Evolutionary conservation across 2,113 vertebrate genomes (phyloP).

Genomic region (Sterna hirundo): DNA sequence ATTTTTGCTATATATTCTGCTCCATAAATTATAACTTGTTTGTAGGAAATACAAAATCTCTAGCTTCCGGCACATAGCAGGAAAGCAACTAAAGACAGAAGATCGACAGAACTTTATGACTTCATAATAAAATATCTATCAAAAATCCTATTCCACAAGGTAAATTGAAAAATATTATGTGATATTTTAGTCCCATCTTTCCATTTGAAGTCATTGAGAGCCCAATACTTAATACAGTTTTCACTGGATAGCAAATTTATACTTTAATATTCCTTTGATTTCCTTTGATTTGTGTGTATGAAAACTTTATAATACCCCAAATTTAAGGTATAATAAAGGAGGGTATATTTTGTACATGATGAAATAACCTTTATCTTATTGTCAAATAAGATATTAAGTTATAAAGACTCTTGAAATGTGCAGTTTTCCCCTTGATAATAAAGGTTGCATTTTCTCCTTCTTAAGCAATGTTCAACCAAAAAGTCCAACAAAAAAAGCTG

Average conservation of each 20-base stretch:
- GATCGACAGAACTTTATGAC: not conserved
- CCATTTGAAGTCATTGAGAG: not conserved
- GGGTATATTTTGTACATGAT: not conserved
- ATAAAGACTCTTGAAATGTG: not conserved
- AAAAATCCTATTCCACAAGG: not conserved
- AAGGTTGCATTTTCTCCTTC: not conserved
- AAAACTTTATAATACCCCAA: not conserved
- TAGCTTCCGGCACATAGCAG: not conserved
- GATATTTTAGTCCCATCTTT: not conserved
- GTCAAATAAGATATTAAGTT: not conserved
- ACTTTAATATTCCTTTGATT: not conserved
- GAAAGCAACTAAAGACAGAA: not conserved
- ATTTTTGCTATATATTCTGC: not conserved
- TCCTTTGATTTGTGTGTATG: not conserved
- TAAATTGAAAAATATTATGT: not conserved
- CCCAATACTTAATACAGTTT: not conserved
- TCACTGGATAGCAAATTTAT: not conserved
- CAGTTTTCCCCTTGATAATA: not conserved
- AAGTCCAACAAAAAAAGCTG: not conserved
- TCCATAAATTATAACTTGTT: not conserved
- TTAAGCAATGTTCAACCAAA: not conserved
- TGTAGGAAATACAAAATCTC: not conserved
- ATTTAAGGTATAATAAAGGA: not conserved
- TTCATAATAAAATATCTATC: not conserved
- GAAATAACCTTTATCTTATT: not conserved